phyloP scores from a whole-genome alignment of 2,888 invertebrate genomes.

The Conchocele bisecta region DNA sequence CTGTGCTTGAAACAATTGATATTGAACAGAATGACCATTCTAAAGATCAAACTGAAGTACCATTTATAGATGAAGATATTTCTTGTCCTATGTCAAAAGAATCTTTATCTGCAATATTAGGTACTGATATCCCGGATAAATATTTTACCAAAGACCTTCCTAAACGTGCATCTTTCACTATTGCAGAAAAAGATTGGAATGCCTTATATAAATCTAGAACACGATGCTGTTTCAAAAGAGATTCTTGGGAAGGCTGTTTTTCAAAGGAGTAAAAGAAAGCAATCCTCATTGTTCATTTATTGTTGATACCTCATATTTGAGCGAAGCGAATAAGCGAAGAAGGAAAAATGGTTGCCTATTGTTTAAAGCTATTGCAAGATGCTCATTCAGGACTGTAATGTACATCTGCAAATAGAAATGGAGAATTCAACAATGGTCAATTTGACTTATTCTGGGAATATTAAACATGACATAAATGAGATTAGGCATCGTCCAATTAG shows the following conservation, averaged over 20 bases:
- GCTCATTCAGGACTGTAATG: no score
- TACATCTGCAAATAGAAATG: no score
- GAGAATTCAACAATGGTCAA: no score
- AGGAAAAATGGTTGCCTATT: neutral
- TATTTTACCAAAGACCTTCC: neutral
- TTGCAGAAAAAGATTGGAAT: neutral
- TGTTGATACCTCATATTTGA: neutral
- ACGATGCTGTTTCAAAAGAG: conserved; percentile 1
- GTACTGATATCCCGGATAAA: neutral
- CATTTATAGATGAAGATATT: no score
- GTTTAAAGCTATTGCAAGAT: neutral
- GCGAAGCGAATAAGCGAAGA: neutral
- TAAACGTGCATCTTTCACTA: neutral
- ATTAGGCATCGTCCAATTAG: neutral
- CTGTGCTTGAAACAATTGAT: no score
- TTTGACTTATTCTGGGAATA: conserved; percentile 1
- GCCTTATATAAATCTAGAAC: neutral
- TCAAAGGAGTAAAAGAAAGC: no score
- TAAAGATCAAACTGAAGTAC: no score
- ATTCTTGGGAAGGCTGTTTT: conserved; percentile 1
- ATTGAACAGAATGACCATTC: no score
- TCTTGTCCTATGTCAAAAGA: no score
- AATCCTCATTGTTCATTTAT: conserved; percentile 13
- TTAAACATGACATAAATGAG: conserved; percentile 8
- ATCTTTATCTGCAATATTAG: conserved; percentile 1